Conservation (phyloP, 2,113 vertebrate species). For the Lonchura striata region DNA sequence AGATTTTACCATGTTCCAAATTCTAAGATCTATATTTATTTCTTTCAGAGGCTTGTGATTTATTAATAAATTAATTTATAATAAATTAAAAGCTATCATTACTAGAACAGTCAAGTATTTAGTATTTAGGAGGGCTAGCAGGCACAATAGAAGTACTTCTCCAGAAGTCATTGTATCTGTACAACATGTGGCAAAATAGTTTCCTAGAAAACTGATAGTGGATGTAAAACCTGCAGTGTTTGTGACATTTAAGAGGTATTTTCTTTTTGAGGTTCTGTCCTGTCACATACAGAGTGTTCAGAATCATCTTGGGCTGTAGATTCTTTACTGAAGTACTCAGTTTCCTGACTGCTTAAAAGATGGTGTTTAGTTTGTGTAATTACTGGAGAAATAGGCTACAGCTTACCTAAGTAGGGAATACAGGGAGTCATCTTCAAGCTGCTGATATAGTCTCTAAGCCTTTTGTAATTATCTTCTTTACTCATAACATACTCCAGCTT, state of each 20-base stretch:
- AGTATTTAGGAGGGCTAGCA: not conserved
- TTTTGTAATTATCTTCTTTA: constrained; percentile 99
- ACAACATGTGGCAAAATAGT: not conserved
- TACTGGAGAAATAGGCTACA: not conserved
- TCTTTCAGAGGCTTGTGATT: constrained; percentile 2
- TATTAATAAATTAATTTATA: not conserved
- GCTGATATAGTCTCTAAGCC: constrained; percentile 93
- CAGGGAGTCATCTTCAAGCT: constrained; percentile 99
- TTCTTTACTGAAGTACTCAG: not conserved
- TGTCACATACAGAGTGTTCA: not conserved
- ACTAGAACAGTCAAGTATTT: not conserved
- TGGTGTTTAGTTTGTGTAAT: not conserved
- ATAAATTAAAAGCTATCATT: not conserved
- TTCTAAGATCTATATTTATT: not conserved
- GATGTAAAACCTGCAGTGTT: constrained; percentile 6
- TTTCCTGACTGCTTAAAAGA: not conserved
- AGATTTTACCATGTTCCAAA: not conserved
- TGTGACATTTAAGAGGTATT: not conserved
- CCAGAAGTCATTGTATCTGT: not conserved
- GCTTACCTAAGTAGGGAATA: constrained; percentile 96
- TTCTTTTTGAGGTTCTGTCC: not conserved
- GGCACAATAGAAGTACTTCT: not conserved
- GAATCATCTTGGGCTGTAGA: not conserved
- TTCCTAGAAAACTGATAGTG: constrained; percentile 18
- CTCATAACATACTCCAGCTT: constrained; percentile 96